Evolutionary conservation across 2,797 vertebrate genomes (phyloP), one percentile per base, ranked within the genome.

Genomic region (Zonotrichia albicollis): DNA sequence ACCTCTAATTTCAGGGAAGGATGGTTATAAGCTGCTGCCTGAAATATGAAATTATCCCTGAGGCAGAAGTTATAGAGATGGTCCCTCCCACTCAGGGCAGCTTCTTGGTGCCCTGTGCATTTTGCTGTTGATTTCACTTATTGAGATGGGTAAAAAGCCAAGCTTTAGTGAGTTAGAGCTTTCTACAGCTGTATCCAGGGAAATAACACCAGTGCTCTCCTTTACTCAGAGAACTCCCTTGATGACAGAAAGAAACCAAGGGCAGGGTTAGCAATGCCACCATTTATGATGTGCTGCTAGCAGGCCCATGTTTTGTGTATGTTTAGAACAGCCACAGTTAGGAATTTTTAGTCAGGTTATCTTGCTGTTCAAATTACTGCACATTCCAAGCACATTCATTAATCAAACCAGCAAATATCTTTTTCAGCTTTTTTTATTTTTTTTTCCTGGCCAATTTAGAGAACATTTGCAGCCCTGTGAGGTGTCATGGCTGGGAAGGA

Each of bases 1-100:
- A 73, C 43, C 60, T 90, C 67, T 84, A 25, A 90, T 96, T 97
- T 96, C 84, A 93, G 53, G 89, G 82, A 84, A 82, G 71, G 60
- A 27, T 92, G 90, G 57, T 90, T 94, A 42, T 75, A 88, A 93
- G 27, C 36, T 18, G 10, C n/a, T 83, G 62, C 45, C 40, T 89
- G 55, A 87, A 87, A 67, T 54, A 58, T 4, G 53, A 29, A 60
- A 58, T 71, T 83, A 61, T 89, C 45, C 62, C 46, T n/a, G 36
- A 93, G 66, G 80, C 87, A 90, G 78, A 90, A 83, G 30, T 27
- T 73, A 29, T 1, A 55, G 72, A 85, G 48, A 53, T 36, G 46
- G 36, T 95, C 26, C 64, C 83, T 84, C 68, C 82, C 30, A 67
- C 73, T 66, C 82, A 66, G 43, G 70, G 34, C 34, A 51, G 21